Percentiles rank a stretch among this genome's conserved stretches.
These are phyloP conservation scores for rabbit (Oryctolagus cuniculus) DNA, from an alignment of 2,113 vertebrate genomes.

Conservation along the genomic window DNA sequence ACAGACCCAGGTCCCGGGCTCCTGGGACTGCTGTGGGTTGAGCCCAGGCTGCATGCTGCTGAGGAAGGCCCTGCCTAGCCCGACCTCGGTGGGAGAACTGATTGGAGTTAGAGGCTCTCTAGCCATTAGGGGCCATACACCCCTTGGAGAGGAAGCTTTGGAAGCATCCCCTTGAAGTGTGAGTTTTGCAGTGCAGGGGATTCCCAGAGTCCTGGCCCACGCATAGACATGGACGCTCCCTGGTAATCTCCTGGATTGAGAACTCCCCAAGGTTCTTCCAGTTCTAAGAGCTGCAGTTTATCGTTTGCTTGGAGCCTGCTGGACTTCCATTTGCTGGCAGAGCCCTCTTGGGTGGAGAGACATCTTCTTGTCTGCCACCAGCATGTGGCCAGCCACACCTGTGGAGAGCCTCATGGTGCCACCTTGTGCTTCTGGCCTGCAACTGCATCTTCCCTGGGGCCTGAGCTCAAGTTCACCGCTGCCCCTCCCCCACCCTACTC, in stretches of 20 bases:
- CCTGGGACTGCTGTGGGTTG: not conserved
- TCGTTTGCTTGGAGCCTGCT: not conserved
- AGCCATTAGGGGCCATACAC: not conserved
- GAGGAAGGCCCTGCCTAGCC: not conserved
- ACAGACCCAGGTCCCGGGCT: too few relatives aligned
- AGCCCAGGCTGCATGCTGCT: not conserved
- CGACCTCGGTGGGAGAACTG: not conserved
- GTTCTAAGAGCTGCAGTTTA: not conserved
- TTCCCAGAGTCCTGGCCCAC: not conserved
- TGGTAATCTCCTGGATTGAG: not conserved
- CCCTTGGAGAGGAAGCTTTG: not conserved
- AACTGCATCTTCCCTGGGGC: constrained; percentile 27
- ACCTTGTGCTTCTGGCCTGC: constrained; percentile 55
- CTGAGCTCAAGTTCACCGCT: not conserved
- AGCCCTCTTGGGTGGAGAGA: not conserved
- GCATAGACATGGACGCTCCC: rapidly evolving
- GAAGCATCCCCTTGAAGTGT: not conserved
- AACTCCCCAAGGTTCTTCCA: not conserved
- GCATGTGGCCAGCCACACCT: not conserved
- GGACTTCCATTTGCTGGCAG: not conserved
- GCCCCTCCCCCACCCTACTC: not conserved
- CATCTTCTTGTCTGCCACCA: not conserved
- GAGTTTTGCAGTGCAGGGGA: not conserved
- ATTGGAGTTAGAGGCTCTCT: constrained; percentile 14
- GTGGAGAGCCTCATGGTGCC: not conserved